These are phyloP conservation scores for Osedax frankpressi DNA, from an alignment of 2,888 invertebrate species.

Conservation along the genomic window DNA sequence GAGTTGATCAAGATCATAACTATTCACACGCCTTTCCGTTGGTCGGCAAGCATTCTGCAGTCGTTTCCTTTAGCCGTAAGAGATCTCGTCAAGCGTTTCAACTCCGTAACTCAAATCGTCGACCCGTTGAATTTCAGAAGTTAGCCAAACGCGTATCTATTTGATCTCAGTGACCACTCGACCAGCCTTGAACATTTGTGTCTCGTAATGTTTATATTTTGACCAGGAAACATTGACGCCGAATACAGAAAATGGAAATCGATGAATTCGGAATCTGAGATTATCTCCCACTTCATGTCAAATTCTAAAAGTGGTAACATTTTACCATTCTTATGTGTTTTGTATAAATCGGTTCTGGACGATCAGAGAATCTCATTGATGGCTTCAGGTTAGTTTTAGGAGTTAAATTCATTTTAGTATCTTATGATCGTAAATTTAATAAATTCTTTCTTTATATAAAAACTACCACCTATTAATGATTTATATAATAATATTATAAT, in stretches of 20 bases:
- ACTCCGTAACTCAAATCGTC: conserved; percentile 27
- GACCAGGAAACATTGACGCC: conserved; percentile 38
- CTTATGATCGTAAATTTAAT: no score
- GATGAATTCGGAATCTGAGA: conserved; percentile 91
- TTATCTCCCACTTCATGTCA: conserved; percentile 77
- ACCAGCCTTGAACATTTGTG: no score
- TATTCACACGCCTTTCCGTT: conserved; percentile 71
- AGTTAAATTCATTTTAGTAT: no score
- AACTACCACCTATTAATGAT: no score
- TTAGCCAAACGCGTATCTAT: no score
- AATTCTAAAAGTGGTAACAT: background rate
- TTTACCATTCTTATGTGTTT: conserved; percentile 47
- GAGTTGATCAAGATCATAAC: background rate
- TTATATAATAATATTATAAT: no score
- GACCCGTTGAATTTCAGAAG: background rate
- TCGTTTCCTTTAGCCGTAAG: conserved; percentile 79
- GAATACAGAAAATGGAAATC: conserved; percentile 86
- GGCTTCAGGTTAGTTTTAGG: conserved; percentile 51
- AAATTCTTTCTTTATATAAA: no score
- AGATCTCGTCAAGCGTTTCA: conserved; percentile 63
- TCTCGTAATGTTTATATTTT: no score
- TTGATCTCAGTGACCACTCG: no score
- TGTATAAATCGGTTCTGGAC: conserved; percentile 90
- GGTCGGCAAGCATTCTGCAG: conserved; percentile 80
- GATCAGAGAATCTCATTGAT: conserved; percentile 82